phyloP scores from a whole-genome alignment of 2,113 vertebrate species.

The Etheostoma spectabile region DNA sequence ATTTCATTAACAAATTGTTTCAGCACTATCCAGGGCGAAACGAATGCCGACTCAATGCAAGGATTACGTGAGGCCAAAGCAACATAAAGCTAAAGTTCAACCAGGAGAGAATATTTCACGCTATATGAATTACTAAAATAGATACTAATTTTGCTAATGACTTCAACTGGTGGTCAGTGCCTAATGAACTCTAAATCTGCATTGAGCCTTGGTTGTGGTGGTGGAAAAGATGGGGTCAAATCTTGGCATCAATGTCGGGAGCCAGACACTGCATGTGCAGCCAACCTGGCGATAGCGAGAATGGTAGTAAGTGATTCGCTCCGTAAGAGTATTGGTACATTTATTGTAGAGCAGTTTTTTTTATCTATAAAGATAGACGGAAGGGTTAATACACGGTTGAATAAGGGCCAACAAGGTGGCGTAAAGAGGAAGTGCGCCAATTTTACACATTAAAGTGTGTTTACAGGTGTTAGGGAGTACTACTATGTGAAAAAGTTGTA shows the following conservation, averaged over 20 bases:
- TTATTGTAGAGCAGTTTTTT: not conserved
- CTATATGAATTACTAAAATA: not conserved
- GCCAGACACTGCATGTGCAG: not conserved
- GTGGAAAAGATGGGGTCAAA: not conserved
- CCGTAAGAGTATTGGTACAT: not conserved
- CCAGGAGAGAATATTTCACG: not conserved
- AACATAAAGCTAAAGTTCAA: not conserved
- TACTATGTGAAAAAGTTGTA: too few relatives aligned
- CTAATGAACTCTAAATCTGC: not conserved
- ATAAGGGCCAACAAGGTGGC: too few relatives aligned
- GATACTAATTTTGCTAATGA: not conserved
- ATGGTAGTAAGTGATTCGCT: not conserved
- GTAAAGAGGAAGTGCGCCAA: too few relatives aligned
- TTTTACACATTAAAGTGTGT: too few relatives aligned
- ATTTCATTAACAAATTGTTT: not conserved
- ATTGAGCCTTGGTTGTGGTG: not conserved
- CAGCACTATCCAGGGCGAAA: not conserved
- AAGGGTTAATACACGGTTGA: too few relatives aligned
- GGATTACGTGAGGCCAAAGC: not conserved
- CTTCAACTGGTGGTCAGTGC: too few relatives aligned
- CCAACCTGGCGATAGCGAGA: slow-evolving; percentile 19
- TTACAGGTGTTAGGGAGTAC: too few relatives aligned
- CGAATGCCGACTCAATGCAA: not conserved
- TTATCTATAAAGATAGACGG: not conserved
- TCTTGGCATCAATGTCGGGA: not conserved